Conservation (phyloP, 2,113 vertebrate species). For the Rhizomys pruinosus region DNA sequence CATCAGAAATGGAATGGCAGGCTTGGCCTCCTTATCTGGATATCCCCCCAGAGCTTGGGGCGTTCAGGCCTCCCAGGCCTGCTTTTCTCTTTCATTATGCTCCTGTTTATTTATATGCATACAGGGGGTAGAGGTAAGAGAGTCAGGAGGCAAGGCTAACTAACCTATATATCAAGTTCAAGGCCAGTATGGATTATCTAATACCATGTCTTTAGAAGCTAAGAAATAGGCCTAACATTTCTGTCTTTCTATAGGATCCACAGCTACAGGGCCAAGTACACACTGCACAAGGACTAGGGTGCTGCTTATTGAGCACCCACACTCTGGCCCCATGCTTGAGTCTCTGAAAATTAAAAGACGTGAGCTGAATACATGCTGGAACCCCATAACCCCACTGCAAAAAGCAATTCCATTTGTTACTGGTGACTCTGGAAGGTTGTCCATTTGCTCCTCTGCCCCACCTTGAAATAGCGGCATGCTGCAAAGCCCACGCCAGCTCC, state of each 20-base stretch:
- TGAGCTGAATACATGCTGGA: neutral
- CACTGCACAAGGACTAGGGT: neutral
- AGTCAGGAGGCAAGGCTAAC: no score
- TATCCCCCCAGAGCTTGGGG: slow-evolving; percentile 13
- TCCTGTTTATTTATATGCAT: neutral
- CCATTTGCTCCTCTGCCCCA: neutral
- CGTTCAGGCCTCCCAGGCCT: neutral
- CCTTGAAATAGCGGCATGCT: neutral
- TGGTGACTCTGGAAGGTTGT: neutral
- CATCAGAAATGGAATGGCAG: slow-evolving; percentile 49
- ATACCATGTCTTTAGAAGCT: neutral
- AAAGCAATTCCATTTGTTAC: neutral
- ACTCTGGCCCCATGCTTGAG: neutral
- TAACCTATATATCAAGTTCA: neutral
- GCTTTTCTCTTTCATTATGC: neutral
- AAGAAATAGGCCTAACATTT: neutral
- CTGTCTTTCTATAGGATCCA: neutral
- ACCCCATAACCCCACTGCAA: neutral
- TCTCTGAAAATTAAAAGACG: neutral
- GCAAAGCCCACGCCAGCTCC: neutral
- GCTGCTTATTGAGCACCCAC: neutral
- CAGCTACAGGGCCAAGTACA: neutral
- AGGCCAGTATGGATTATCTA: neutral
- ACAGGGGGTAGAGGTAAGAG: no score
- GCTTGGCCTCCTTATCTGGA: slow-evolving; percentile 68